Conservation (phyloP, 2,113 vertebrate genomes). For the Myotis yumanensis region DNA sequence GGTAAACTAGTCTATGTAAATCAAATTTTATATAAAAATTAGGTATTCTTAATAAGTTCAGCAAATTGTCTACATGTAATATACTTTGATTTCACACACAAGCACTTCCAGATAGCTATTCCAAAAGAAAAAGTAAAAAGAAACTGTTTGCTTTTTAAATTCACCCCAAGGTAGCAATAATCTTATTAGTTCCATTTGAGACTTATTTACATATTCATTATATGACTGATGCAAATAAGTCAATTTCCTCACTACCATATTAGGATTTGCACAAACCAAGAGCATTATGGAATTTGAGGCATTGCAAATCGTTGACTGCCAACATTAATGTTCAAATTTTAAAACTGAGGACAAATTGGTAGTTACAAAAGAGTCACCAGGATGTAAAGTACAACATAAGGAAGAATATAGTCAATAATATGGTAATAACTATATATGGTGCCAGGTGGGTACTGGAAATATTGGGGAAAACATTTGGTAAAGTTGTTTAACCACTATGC, state of each 20-base stretch:
- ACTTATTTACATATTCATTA: slow-evolving; percentile 35
- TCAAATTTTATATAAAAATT: slow-evolving; percentile 14
- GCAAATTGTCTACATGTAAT: background rate
- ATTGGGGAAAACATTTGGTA: background rate
- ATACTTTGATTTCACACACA: background rate
- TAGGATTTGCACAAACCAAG: background rate
- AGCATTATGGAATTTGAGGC: background rate
- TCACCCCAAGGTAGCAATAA: background rate
- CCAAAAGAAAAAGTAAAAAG: background rate
- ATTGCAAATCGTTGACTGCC: background rate
- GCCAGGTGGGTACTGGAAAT: background rate
- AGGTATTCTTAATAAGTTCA: slow-evolving; percentile 17
- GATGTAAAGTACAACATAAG: background rate
- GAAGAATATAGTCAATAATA: background rate
- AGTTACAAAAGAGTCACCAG: background rate
- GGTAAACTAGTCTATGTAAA: background rate
- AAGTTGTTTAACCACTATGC: background rate
- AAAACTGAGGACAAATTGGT: background rate
- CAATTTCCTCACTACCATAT: background rate
- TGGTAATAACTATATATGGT: background rate
- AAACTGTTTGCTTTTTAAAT: slow-evolving; percentile 17
- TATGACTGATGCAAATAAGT: background rate
- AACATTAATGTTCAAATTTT: background rate
- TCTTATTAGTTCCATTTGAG: background rate
- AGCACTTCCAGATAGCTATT: slow-evolving; percentile 20